Evolutionary conservation across 2,113 vertebrate species (phyloP).

Genomic region (Phalacrocorax aristotelis): DNA sequence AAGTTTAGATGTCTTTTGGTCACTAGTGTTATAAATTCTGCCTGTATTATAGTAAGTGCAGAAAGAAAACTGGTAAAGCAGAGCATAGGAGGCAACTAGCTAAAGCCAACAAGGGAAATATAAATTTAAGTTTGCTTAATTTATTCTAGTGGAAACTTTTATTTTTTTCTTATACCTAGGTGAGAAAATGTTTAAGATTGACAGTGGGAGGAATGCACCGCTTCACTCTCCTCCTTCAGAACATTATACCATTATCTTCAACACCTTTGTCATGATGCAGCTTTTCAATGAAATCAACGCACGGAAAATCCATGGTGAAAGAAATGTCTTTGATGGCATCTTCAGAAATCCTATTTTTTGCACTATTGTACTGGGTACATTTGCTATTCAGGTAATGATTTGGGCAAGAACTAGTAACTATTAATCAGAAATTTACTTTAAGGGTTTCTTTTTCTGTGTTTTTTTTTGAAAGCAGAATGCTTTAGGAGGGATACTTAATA

Average conservation of each 20-base stretch:
- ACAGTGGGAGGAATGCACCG: slow-evolving; percentile 92
- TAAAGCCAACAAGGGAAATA: neutral
- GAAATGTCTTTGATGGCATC: slow-evolving; percentile 97
- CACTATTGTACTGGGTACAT: slow-evolving; percentile 94
- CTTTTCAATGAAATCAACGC: slow-evolving; percentile 99
- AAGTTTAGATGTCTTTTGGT: neutral
- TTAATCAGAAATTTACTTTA: neutral
- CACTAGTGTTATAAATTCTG: neutral
- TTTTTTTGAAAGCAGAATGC: neutral
- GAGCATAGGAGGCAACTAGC: neutral
- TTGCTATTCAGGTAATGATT: slow-evolving; percentile 87
- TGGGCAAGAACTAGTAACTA: neutral
- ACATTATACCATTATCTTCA: slow-evolving; percentile 99
- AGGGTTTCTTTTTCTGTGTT: fast-evolving
- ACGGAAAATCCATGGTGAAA: slow-evolving; percentile 96
- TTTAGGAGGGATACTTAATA: neutral
- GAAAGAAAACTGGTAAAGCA: neutral
- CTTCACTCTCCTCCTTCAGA: slow-evolving; percentile 96
- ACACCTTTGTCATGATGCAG: slow-evolving; percentile 99
- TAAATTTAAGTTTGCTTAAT: neutral
- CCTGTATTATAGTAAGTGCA: neutral
- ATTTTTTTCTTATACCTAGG: slow-evolving; percentile 70
- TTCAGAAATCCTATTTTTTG: slow-evolving; percentile 98
- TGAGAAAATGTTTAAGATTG: slow-evolving; percentile 94
- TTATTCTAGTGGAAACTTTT: neutral